Evolutionary conservation across 2,888 invertebrate species (phyloP).

Genomic region (Pemphredon lugubris): DNA sequence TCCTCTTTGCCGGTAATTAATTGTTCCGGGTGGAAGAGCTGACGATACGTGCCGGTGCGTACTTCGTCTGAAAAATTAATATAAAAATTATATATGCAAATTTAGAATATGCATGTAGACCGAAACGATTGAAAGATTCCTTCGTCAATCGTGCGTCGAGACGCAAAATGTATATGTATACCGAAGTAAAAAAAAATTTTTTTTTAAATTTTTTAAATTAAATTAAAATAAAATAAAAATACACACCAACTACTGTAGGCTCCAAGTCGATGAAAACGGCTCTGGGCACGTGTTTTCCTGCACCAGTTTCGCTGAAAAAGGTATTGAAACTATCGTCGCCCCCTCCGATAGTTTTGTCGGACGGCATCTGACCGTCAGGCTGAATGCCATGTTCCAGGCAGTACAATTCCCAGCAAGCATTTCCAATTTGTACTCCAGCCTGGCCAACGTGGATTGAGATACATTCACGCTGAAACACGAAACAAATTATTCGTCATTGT

Average conservation of each 20-base stretch:
- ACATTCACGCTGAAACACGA: slow-evolving; percentile 86
- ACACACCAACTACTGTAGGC: slow-evolving; percentile 93
- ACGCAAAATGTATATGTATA: no score
- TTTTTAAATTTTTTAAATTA: neutral
- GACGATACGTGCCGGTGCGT: slow-evolving; percentile 95
- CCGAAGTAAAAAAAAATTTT: neutral
- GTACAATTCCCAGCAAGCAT: slow-evolving; percentile 94
- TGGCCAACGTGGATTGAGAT: slow-evolving; percentile 91
- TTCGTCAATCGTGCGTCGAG: no score
- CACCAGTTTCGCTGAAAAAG: slow-evolving; percentile 96
- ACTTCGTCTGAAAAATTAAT: slow-evolving; percentile 87
- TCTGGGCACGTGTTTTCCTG: slow-evolving; percentile 97
- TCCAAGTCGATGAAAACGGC: slow-evolving; percentile 98
- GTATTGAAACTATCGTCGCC: slow-evolving; percentile 98
- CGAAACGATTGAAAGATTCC: no score
- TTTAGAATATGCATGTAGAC: no score
- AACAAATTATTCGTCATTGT: slow-evolving; percentile 85
- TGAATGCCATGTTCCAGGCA: slow-evolving; percentile 95
- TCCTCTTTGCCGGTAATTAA: slow-evolving; percentile 98
- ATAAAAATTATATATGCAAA: neutral
- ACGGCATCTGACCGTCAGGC: slow-evolving; percentile 97
- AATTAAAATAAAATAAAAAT: neutral
- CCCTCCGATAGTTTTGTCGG: slow-evolving; percentile 94
- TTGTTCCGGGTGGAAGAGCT: slow-evolving; percentile 98
- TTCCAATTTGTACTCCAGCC: slow-evolving; percentile 94